Conservation (phyloP, 2,113 vertebrate species). For the Ictalurus furcatus region DNA sequence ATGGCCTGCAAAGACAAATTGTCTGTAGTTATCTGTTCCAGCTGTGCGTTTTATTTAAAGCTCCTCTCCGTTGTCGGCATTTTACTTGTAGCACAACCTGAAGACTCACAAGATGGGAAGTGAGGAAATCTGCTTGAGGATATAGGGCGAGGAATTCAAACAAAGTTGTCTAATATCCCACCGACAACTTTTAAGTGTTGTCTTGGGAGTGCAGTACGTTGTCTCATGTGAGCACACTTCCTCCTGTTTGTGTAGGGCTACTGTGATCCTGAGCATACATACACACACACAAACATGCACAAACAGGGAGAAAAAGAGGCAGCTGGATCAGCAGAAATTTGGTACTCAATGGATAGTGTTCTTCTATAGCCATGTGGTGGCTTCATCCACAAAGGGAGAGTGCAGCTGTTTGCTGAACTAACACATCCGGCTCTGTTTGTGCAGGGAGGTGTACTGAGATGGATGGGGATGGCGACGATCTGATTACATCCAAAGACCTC, state of each 20-base stretch:
- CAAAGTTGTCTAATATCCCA: not conserved
- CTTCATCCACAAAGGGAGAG: conserved; percentile 13
- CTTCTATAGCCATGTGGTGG: conserved; percentile 4
- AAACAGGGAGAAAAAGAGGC: conserved; percentile 12
- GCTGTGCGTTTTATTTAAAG: not conserved
- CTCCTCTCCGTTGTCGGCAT: not conserved
- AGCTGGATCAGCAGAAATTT: conserved; percentile 33
- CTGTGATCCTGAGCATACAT: not conserved
- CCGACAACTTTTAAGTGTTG: not conserved
- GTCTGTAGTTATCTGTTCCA: not conserved
- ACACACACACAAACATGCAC: conserved; percentile 22
- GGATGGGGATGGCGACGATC: conserved; percentile 31
- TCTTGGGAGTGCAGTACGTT: not conserved
- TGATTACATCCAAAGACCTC: conserved; percentile 29
- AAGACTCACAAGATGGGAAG: not conserved
- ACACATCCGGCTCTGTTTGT: conserved; percentile 42
- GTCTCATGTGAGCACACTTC: conserved; percentile 21
- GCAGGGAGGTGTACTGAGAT: conserved; percentile 40
- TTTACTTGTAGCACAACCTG: not conserved
- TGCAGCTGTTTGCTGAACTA: conserved; percentile 51
- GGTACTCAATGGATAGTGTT: conserved; percentile 30
- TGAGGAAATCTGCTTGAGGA: conserved; percentile 8
- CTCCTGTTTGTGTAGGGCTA: not conserved
- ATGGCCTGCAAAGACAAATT: not conserved
- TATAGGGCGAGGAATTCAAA: not conserved